phyloP scores from a whole-genome alignment of 2,888 invertebrate genomes.

The Acleris emargana region DNA sequence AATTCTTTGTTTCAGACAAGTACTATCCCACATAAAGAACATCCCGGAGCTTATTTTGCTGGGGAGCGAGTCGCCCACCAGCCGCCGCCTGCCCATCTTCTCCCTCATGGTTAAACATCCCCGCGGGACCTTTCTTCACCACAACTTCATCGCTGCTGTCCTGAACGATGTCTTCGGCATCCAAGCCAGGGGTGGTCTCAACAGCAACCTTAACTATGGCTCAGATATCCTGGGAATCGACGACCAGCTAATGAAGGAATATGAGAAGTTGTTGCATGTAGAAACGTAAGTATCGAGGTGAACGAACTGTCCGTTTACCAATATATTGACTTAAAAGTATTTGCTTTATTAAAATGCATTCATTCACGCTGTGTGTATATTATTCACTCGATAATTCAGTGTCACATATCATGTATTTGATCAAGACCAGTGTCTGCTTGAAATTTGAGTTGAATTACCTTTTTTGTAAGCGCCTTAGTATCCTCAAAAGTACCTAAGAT shows the following conservation, averaged over 20 bases:
- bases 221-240: slow-evolving; percentile 93
- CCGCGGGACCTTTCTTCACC: slow-evolving; percentile 92
- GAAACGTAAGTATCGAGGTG: slow-evolving; percentile 65
- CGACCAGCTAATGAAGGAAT: slow-evolving; percentile 88
- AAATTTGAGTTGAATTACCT: no score
- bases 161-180: slow-evolving; percentile 96
- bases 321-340: background rate
- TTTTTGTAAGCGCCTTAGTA: no score
- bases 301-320: background rate
- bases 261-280: slow-evolving; percentile 85
- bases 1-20: slow-evolving; percentile 85
- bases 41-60: slow-evolving; percentile 91
- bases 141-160: slow-evolving; percentile 93
- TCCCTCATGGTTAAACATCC: slow-evolving; percentile 94
- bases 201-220: slow-evolving; percentile 93
- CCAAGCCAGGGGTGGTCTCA: slow-evolving; percentile 91
- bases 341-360: background rate
- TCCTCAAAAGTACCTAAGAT: background rate
- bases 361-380: background rate
- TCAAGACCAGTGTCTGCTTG: no score
- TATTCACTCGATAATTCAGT: no score
- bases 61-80: slow-evolving; percentile 87
- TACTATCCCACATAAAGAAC: slow-evolving; percentile 89
- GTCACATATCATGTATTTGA: no score
- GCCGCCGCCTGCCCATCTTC: slow-evolving; percentile 90